Evolutionary conservation across 2,113 vertebrate species (phyloP).

Genomic region (Cheirogaleus medius): DNA sequence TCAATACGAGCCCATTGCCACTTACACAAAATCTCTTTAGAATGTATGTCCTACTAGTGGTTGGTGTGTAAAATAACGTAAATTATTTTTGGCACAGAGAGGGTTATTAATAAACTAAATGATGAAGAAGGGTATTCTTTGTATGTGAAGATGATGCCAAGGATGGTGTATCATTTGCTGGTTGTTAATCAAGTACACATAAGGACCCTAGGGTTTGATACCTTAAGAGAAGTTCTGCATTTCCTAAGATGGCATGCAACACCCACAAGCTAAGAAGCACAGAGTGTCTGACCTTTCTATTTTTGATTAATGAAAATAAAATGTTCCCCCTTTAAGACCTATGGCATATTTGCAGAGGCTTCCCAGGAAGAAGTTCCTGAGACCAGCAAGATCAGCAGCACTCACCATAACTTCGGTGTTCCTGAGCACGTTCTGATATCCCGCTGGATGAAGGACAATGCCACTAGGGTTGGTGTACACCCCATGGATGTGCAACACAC

Average conservation of each 20-base stretch:
- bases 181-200: neutral
- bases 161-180: neutral
- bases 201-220: neutral
- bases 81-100: neutral
- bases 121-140: neutral
- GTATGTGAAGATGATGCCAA: neutral
- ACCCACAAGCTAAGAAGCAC: neutral
- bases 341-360: neutral
- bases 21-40: neutral
- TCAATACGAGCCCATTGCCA: neutral
- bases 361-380: neutral
- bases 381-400: neutral
- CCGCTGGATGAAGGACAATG: slow-evolving; percentile 96
- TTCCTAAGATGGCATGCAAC: neutral
- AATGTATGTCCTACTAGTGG: neutral
- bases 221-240: neutral
- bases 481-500: slow-evolving; percentile 96
- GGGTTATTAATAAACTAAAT: neutral
- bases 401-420: slow-evolving; percentile 98
- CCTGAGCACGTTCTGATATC: slow-evolving; percentile 96
- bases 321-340: neutral
- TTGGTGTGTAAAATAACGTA: neutral
- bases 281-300: neutral
- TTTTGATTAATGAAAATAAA: neutral
- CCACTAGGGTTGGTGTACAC: slow-evolving; percentile 98